A percentile compares a stretch with the other conserved stretches of the same genome.
Conservation (phyloP, 2,888 invertebrate species). For the Aphodius granarius region DNA sequence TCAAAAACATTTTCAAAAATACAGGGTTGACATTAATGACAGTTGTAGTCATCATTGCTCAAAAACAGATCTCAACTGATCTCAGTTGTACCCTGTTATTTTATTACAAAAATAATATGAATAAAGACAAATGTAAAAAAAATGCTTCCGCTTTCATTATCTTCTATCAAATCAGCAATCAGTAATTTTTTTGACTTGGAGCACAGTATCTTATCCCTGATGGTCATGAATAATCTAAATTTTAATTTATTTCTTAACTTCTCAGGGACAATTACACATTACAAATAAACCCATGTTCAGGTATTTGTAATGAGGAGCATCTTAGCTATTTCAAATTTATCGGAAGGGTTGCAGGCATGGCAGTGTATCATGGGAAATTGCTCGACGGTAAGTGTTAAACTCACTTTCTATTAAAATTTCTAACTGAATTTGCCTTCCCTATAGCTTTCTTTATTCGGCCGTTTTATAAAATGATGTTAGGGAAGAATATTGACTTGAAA, state of each 20-base stretch:
- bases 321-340: slow-evolving; percentile 98
- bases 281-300: slow-evolving; percentile 98
- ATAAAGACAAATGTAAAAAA: too few relatives aligned
- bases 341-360: slow-evolving; percentile 98
- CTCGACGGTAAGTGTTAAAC: slow-evolving; percentile 74
- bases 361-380: slow-evolving; percentile 97
- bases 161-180: neutral
- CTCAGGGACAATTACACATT: slow-evolving; percentile 94
- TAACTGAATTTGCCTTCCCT: slow-evolving; percentile 34
- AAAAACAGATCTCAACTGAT: too few relatives aligned
- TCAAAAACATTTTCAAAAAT: too few relatives aligned
- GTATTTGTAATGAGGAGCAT: slow-evolving; percentile 97
- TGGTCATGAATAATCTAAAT: neutral
- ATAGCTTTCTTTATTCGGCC: slow-evolving; percentile 98
- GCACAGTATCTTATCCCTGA: too few relatives aligned
- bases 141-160: too few relatives aligned
- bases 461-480: slow-evolving; percentile 99
- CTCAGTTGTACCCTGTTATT: too few relatives aligned
- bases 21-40: too few relatives aligned
- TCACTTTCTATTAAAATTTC: slow-evolving; percentile 6
- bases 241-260: slow-evolving; percentile 26
- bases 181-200: neutral
- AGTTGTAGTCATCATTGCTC: too few relatives aligned
- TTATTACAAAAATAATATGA: too few relatives aligned
- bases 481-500: slow-evolving; percentile 88